phyloP scores from a whole-genome alignment of 30 jellyfish, hydroid and myxozoan species.

The Aurelia coerulea region DNA sequence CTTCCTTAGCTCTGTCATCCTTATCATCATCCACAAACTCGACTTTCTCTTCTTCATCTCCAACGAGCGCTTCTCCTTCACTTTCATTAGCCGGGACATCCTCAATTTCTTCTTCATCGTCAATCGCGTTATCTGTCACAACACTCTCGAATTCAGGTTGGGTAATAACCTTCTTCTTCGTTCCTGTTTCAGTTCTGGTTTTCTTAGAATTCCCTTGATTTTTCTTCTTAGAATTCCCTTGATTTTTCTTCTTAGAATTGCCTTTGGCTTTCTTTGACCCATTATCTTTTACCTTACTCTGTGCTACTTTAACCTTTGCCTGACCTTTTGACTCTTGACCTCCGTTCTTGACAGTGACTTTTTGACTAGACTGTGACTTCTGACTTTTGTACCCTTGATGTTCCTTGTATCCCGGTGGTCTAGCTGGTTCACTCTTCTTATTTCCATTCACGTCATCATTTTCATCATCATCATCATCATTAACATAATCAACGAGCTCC shows the following conservation, averaged over 20 bases:
- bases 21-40: conserved; percentile 39
- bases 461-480: conserved; percentile 35
- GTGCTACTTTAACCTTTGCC: background rate
- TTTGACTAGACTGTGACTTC: background rate
- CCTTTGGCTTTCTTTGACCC: background rate
- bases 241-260: background rate
- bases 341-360: background rate
- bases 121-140: conserved; percentile 13
- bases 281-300: background rate
- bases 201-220: background rate
- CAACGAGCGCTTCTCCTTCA: conserved; percentile 42
- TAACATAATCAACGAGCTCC: conserved; percentile 56
- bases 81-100: conserved; percentile 56
- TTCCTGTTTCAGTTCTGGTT: conserved; percentile 25
- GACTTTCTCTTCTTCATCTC: conserved; percentile 38
- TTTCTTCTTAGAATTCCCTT: background rate
- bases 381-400: background rate
- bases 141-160: background rate
- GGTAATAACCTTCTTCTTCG: conserved; percentile 8
- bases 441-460: conserved; percentile 20
- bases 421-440: conserved; percentile 41
- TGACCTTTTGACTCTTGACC: background rate
- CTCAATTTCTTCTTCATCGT: conserved; percentile 66
- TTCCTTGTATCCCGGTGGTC: background rate
- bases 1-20: background rate